Base-by-base conservation (phyloP, 2,888 invertebrate species). In the Chromoteleia sp. region DNA sequence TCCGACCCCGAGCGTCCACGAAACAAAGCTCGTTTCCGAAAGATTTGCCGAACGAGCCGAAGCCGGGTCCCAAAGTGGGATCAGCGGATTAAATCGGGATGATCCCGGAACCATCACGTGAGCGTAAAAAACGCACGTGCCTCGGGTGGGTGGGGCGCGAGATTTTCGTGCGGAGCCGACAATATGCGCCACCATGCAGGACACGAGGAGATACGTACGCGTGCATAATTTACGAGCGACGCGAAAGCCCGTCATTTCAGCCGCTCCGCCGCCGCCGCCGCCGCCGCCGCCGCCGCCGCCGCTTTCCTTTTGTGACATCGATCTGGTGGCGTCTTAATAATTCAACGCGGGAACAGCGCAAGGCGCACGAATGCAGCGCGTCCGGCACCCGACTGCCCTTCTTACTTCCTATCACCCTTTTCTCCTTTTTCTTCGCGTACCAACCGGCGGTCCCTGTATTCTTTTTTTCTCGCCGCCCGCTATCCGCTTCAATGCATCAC, bases 231-330 rank as follows among this genome's bases (percentile, higher is more conserved):
- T 89, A 90, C 88, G 88, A 89, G 87, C 86, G 86, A 89, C 87
- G 88, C 89, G 88, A 89, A 90, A 90, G 89, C 90, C 89, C 90
- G 90, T 90, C 90, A 90, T 90, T 90, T 90, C 89, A 90, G 88
- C 88, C 90, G 88, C 87, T 89, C 85, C 84, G 85, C 86, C n/a
- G n/a, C n/a, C n/a, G n/a, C n/a, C 90, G 90, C 90, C 90, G 90
- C 90, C 90, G 89, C 89, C 89, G 88, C 88, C 90, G 88, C 87
- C 88, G 85, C 84, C 84, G 86, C n/a, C n/a, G n/a, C n/a, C 87
- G 88, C 86, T 90, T 90, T 90, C 88, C 87, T 90, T 90, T 89
- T 89, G 90, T 89, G 89, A 90, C 91, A 91, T 91, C 91, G 91
- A 91, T 91, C 90, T 89, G 89, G 82, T 86, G 85, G 88, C 81